Evolutionary conservation across 2,797 vertebrate species (phyloP), one percentile per base, ranked within the genome.

Genomic region (Alcedo atthis): DNA sequence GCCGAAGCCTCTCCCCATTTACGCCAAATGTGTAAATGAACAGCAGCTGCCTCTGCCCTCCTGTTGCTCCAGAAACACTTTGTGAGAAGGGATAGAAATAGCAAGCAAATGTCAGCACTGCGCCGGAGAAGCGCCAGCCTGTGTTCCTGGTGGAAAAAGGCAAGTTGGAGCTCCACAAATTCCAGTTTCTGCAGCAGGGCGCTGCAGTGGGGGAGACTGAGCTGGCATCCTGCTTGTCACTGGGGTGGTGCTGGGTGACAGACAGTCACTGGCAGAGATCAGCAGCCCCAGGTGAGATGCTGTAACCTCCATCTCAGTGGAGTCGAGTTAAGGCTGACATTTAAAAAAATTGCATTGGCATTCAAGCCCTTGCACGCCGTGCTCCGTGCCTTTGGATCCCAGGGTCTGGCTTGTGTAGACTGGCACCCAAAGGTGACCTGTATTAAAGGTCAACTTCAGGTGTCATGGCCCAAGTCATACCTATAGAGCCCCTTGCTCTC

Each of bases 21-120:
- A 46, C 1, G 3, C 75, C 4, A 2, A 81, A 89, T 28, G 89
- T 74, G 93, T 83, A 85, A 93, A 92, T 24, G 66, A 87, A 64
- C 43, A 85, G 77, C 91, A 85, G 80, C 92, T 93, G 87, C 89
- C 54, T 83, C 80, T 95, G 87, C 85, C 85, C 83, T 84, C 89
- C 92, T 81, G 59, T 69, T 89, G 93, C 93, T 89, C 55, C 87
- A 15, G 7, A 75, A 89, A 87, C 1, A 15, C 90, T 80, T 24
- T 59, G 76, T 37, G 66, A 64, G 37, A 69, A 90, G 63, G 86
- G 68, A 88, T 15, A 43, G 84, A 90, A 94, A 87, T 53, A 88
- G 90, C 58, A 74, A 79, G 74, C 35, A 73, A 92, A 91, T 66
- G 80, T 58, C 85, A 69, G 70, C 1, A 5, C 49, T 19, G 73